phyloP scores from a whole-genome alignment of 2,113 vertebrate species.

The Phalacrocorax pelagicus region DNA sequence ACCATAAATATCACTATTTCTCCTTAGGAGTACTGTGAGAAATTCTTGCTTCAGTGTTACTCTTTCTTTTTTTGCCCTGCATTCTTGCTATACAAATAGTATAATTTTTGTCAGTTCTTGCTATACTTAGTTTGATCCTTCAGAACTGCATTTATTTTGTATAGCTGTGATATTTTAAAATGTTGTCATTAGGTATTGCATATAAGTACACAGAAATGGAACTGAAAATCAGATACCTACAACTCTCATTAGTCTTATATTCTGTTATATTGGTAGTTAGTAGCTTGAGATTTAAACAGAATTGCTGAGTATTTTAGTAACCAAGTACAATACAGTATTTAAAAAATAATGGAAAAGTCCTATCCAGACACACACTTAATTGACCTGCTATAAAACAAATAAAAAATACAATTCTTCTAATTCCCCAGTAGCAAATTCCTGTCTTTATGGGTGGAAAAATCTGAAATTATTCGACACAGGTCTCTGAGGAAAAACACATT shows the following conservation, averaged over 20 bases:
- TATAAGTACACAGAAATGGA: constrained; percentile 31
- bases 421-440: neutral
- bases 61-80: neutral
- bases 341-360: neutral
- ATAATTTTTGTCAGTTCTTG: neutral
- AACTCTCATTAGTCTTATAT: neutral
- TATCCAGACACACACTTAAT: neutral
- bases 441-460: neutral
- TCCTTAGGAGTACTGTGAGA: neutral
- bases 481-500: constrained; percentile 1
- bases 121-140: neutral
- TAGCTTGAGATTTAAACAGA: constrained; percentile 28
- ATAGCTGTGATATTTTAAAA: neutral
- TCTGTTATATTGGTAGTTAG: neutral
- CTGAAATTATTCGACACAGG: neutral
- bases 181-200: constrained; percentile 24
- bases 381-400: neutral
- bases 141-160: neutral
- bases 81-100: neutral
- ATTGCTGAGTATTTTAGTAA: constrained; percentile 13
- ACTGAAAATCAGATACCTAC: constrained; percentile 21
- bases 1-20: neutral
- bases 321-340: constrained; percentile 41
- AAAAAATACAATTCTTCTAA: neutral
- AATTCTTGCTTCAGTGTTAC: neutral